Conservation (phyloP, 2,888 invertebrate species). For the Resseliella maxima region DNA sequence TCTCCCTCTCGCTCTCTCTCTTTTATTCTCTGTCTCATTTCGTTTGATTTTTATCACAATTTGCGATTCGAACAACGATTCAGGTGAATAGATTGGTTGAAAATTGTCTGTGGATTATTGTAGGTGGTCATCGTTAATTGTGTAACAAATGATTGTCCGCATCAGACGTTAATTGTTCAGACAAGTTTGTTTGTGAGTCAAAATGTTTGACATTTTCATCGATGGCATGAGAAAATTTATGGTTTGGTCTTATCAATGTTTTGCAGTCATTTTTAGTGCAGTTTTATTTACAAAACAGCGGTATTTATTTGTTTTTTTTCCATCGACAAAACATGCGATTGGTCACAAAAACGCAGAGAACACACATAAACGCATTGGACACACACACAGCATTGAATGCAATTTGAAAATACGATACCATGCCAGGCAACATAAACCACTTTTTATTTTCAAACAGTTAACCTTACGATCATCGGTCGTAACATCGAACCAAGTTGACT, state of each 20-base stretch:
- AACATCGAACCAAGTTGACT: background rate
- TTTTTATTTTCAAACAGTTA: conserved; percentile 38
- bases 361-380: background rate
- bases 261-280: conserved; percentile 26
- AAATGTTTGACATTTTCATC: conserved; percentile 30
- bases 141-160: background rate
- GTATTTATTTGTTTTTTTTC: too few relatives aligned
- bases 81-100: conserved; percentile 46
- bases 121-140: background rate
- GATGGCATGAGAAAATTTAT: background rate
- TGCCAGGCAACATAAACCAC: background rate
- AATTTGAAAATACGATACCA: background rate
- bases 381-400: background rate
- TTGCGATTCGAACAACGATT: background rate
- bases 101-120: too few relatives aligned
- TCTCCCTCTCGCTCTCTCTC: too few relatives aligned
- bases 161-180: background rate
- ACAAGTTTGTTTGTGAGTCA: background rate
- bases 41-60: background rate
- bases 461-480: background rate
- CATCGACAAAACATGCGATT: too few relatives aligned
- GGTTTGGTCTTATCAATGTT: background rate
- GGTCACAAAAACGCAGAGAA: background rate
- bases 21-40: too few relatives aligned
- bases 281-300: conserved; percentile 31